phyloP scores from a whole-genome alignment of 2,888 invertebrate species.

The Acholoe squamosa region DNA sequence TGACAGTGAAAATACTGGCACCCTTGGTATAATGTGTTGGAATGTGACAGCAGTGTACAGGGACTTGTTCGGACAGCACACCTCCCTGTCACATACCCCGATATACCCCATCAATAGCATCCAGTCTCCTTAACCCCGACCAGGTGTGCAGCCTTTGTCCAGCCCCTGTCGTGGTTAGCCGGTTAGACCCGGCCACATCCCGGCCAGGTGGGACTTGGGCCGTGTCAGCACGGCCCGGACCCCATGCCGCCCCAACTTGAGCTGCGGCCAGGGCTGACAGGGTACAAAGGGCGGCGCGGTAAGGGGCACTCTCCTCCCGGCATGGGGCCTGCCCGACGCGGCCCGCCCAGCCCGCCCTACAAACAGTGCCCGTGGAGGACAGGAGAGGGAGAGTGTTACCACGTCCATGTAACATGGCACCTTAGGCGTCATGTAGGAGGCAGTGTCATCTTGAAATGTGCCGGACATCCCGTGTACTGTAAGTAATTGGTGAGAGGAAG shows the following conservation, averaged over 20 bases:
- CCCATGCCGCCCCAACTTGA: constrained; percentile 25
- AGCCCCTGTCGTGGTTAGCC: not conserved
- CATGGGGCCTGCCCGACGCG: not conserved
- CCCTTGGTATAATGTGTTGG: too few species aligned
- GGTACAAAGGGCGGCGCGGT: not conserved
- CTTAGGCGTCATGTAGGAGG: not conserved
- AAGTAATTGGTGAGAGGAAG: not conserved
- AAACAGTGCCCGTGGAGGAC: not conserved
- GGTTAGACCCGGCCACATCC: not conserved
- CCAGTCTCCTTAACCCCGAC: not conserved
- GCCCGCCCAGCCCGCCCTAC: constrained; percentile 17
- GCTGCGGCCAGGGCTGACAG: constrained; percentile 1
- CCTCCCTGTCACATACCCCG: not conserved
- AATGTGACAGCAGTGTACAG: not conserved
- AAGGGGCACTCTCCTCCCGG: constrained; percentile 30
- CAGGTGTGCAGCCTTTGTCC: constrained; percentile 40
- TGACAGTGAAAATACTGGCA: too few species aligned
- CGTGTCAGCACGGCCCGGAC: not conserved
- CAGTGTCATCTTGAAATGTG: constrained; percentile 39
- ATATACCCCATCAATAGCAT: not conserved
- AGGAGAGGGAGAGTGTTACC: not conserved
- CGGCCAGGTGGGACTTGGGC: not conserved
- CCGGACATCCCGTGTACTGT: not conserved
- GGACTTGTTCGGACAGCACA: not conserved
- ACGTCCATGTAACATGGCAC: not conserved